Percentiles rank a stretch among this genome's conserved stretches.
phyloP scores from a whole-genome alignment of 1,140 invertebrate genomes.

The Trypoxylus dichotomus region DNA sequence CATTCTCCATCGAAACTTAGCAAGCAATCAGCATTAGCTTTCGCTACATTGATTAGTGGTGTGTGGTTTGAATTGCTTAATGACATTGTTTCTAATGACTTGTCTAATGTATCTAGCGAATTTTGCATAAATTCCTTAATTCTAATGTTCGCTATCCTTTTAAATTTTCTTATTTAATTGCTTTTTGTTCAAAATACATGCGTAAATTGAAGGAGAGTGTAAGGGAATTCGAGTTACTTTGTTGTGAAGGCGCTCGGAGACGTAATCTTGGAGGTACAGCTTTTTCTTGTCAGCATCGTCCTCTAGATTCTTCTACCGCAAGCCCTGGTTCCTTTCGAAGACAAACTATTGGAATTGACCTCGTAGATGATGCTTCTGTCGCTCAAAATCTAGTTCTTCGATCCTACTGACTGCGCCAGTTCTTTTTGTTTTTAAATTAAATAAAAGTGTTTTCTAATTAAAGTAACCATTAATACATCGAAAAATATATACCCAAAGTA shows the following conservation, averaged over 20 bases:
- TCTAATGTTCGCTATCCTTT: background rate
- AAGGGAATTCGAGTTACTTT: background rate
- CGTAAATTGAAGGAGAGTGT: background rate
- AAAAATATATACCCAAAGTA: no score
- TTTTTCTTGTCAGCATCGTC: no score
- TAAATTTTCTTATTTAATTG: background rate
- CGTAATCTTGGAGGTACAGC: background rate
- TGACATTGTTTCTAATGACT: background rate
- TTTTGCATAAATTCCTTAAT: background rate
- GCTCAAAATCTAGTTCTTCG: no score
- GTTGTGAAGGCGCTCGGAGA: background rate
- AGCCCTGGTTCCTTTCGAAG: no score
- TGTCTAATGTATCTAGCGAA: background rate
- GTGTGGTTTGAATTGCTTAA: background rate
- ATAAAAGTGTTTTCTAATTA: no score
- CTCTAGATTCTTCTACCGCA: no score
- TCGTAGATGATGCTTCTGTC: no score
- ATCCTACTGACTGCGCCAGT: no score
- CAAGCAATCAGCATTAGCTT: slow-evolving; percentile 10
- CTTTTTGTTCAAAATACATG: background rate
- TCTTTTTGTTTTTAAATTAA: no score
- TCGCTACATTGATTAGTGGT: background rate
- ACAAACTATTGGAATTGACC: background rate
- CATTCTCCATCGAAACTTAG: slow-evolving; percentile 4
- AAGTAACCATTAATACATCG: no score